A percentile compares a stretch with the other conserved stretches of the same genome.
Conservation (phyloP, 1,140 invertebrate species). For the Platyura marginata region DNA sequence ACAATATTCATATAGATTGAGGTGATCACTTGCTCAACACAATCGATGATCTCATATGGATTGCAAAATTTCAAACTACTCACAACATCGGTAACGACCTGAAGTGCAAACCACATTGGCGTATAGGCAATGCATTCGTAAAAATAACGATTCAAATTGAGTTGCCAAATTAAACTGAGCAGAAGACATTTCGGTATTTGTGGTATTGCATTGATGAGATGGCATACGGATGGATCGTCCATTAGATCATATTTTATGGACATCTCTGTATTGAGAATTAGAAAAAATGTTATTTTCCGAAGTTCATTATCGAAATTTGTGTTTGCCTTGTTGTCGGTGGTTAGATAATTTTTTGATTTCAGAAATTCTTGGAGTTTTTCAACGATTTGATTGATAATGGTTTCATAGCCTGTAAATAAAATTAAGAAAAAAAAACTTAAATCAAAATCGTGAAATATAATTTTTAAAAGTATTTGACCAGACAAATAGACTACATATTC, state of each 20-base stretch:
- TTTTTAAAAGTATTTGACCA: no score
- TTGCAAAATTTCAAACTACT: constrained; percentile 8
- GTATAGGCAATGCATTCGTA: constrained; percentile 8
- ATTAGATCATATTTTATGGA: constrained; percentile 8
- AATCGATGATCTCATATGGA: constrained; percentile 7
- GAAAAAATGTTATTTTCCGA: constrained; percentile 8
- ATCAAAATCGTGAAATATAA: not conserved
- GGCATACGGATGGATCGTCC: constrained; percentile 5
- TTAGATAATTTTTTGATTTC: not conserved
- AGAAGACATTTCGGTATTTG: constrained; percentile 8
- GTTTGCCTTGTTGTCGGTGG: constrained; percentile 2
- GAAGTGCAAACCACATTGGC: constrained; percentile 9
- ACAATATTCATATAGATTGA: constrained; percentile 5
- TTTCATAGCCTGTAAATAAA: constrained; percentile 1
- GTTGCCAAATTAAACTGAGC: constrained; percentile 7
- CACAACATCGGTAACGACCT: constrained; percentile 6
- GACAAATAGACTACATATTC: no score
- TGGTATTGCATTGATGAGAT: constrained; percentile 8
- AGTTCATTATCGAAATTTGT: constrained; percentile 2
- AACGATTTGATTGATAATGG: not conserved
- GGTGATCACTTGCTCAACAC: constrained; percentile 5
- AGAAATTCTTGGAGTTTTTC: not conserved
- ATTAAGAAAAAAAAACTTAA: not conserved
- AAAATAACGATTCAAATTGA: constrained; percentile 8
- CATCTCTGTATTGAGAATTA: constrained; percentile 9